phyloP scores from a whole-genome alignment of 37 sponge, comb jelly and placozoan genomes.

The Hexactinellida sp. region DNA sequence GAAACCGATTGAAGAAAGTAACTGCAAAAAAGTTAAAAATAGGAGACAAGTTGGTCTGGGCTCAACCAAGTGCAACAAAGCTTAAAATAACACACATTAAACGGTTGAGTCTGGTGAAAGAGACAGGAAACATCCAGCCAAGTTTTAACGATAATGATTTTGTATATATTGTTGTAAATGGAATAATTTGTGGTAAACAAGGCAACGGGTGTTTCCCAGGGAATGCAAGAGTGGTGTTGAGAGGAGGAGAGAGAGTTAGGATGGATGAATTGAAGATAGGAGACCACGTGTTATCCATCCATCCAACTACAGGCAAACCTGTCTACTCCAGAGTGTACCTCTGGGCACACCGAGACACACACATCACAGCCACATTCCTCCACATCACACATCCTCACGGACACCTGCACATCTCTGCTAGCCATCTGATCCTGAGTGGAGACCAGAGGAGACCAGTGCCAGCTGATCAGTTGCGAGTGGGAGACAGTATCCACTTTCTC shows the following conservation, averaged over 20 bases:
- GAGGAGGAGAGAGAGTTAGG: neutral
- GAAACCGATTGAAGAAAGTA: neutral
- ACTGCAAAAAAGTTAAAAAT: neutral
- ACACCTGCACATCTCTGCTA: slow-evolving; percentile 15
- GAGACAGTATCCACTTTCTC: neutral
- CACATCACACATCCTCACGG: slow-evolving; percentile 19
- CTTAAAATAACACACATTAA: neutral
- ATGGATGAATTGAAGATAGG: slow-evolving; percentile 17
- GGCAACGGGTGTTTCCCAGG: neutral
- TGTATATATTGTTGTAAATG: neutral
- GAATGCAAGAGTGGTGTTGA: neutral
- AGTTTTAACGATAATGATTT: neutral
- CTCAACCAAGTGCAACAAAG: neutral
- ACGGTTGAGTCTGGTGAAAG: neutral
- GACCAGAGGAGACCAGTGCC: neutral
- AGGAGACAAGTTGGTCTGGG: neutral
- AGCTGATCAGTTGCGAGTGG: neutral
- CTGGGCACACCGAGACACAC: slow-evolving; percentile 13
- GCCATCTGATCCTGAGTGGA: slow-evolving; percentile 8
- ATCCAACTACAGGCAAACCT: slow-evolving; percentile 7
- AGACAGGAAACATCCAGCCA: neutral
- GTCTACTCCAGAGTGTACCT: slow-evolving; percentile 8
- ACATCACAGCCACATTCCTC: slow-evolving; percentile 17
- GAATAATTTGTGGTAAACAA: neutral
- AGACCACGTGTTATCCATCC: slow-evolving; percentile 8